Percentiles rank a stretch among this genome's conserved stretches.
Evolutionary conservation across 2,113 vertebrate genomes (phyloP).

Genomic region (Protobothrops mucrosquamatus): DNA sequence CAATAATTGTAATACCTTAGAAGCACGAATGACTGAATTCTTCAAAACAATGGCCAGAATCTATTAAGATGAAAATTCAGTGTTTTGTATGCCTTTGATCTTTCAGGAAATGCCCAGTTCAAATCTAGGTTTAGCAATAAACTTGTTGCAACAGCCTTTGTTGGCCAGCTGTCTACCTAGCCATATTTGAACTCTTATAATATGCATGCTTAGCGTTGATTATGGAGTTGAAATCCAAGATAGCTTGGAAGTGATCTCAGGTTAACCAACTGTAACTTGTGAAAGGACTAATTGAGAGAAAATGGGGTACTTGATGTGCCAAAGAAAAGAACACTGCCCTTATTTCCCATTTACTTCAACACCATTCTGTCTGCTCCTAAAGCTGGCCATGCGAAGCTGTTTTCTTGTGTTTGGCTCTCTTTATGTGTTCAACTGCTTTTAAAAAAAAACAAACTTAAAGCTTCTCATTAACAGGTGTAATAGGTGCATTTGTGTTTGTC

Average conservation of each 20-base stretch:
- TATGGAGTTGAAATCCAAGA: background rate
- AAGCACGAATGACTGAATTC: background rate
- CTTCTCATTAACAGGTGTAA: background rate
- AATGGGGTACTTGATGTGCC: background rate
- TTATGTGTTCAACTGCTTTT: background rate
- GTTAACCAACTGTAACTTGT: background rate
- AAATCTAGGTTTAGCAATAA: background rate
- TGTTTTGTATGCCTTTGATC: background rate
- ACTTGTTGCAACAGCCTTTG: background rate
- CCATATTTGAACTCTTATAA: background rate
- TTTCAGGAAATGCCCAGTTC: background rate
- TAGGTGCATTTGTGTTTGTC: background rate
- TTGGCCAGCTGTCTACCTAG: background rate
- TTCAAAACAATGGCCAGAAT: background rate
- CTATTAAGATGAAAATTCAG: background rate
- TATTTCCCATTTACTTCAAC: background rate
- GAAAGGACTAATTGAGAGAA: background rate
- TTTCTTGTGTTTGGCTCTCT: accelerated
- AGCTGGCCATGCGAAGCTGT: background rate
- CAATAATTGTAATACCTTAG: background rate
- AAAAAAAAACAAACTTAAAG: background rate
- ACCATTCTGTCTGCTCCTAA: background rate
- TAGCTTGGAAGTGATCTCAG: background rate
- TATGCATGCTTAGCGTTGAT: background rate
- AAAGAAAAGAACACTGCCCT: background rate